Evolutionary conservation across 2,888 invertebrate species (phyloP), one percentile per base, ranked within the genome.

Genomic region (Troglohyphantes excavatus): DNA sequence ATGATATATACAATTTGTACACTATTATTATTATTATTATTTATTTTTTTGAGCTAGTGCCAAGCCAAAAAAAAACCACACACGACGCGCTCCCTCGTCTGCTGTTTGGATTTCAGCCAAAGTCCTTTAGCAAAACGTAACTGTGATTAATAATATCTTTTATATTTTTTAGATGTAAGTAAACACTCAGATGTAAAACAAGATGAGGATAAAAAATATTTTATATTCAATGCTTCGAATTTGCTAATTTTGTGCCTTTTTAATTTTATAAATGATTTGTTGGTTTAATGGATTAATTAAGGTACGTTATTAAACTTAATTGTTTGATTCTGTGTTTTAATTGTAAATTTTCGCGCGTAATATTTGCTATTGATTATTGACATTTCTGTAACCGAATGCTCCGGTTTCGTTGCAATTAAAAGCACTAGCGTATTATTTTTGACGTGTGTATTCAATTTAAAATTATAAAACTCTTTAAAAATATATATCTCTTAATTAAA

Each of bases 91-190:
- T 72, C 72, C 33, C 63, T 46, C 23, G 53, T 78, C 26, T 65
- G 63, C 39, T 46, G 17, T n/a, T 67, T 79, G 79, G 79, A 65
- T 27, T 19, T 5, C 46, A 67, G 79, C 79, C 79, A 79, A 82
- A 82, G 82, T 82, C 82, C 82, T 82, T 82, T 70, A 61, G 70
- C 59, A 73, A 73, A 83, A 83, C 83, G 72, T 73, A 83, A 73
- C 73, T 65, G 46, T 53, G 53, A 61, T 17, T 61, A 29, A 19
- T 39, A 79, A 53, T 21, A 61, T 33, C 19, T 46, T 46, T n/a
- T 81, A 19, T 29, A 19, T 46, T 81, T 81, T 81, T 67, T 39
- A 19, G 29, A 17, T 46, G 21, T 65, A 82, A 70, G 82, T 82
- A 82, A 82, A 82, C 82, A 82, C 23, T 26, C 27, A 65, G 68